These are phyloP conservation scores for Cryptosula pallasiana DNA, from an alignment of 2,888 invertebrate species.

Conservation along the genomic window DNA sequence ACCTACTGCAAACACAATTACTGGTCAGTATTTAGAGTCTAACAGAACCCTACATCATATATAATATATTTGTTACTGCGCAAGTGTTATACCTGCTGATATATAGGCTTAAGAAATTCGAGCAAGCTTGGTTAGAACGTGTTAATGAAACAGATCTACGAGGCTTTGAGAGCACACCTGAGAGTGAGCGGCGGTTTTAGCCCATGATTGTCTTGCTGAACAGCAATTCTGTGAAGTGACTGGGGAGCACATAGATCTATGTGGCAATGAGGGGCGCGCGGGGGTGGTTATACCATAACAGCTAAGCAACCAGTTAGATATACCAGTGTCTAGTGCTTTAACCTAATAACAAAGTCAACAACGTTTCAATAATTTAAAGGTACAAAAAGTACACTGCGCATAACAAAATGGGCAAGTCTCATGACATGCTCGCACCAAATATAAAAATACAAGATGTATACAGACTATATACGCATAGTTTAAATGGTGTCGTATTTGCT, in stretches of 20 bases:
- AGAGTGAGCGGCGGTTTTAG: neutral
- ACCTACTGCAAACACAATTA: neutral
- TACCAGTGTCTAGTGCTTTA: constrained; percentile 5
- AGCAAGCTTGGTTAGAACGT: neutral
- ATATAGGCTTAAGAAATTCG: neutral
- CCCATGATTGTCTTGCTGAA: neutral
- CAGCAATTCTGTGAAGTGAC: neutral
- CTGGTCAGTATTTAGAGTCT: neutral
- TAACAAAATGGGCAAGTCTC: neutral
- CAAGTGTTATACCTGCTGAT: neutral
- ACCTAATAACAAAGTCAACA: constrained; percentile 2
- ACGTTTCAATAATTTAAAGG: neutral
- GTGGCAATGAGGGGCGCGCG: too few species aligned
- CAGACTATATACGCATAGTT: neutral
- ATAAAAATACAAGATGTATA: constrained; percentile 2
- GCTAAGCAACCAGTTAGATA: neutral
- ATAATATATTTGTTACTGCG: too few species aligned
- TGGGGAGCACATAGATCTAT: neutral
- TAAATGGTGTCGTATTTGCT: neutral
- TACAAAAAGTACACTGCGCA: neutral
- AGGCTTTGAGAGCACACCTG: neutral
- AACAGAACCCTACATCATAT: too few species aligned
- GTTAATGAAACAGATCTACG: neutral
- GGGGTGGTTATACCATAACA: neutral
- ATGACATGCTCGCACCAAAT: neutral